phyloP scores from a whole-genome alignment of 2,888 invertebrate genomes.

The Philopedon plagiatum region DNA sequence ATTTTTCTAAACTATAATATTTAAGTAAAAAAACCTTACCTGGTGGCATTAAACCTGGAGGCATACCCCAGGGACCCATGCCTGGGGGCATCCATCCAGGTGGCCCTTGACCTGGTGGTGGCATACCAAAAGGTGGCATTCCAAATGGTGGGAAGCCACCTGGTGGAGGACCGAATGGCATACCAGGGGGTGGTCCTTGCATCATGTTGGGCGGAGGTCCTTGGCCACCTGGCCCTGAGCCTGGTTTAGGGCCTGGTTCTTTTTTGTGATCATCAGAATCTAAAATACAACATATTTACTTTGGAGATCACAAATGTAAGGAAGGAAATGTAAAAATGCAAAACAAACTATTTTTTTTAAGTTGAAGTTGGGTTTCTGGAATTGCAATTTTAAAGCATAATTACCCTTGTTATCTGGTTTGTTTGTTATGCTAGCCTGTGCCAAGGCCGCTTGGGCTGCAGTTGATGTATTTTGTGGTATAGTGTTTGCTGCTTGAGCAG shows the following conservation, averaged over 20 bases:
- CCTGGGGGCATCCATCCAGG: constrained; percentile 63
- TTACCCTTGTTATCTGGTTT: constrained; percentile 64
- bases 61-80: constrained; percentile 65
- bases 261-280: constrained; percentile 41
- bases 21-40: constrained; percentile 26
- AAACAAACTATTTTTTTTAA: no score
- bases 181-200: constrained; percentile 69
- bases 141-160: constrained; percentile 70
- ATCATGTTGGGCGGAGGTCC: constrained; percentile 60
- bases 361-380: no score
- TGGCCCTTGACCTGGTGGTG: constrained; percentile 74
- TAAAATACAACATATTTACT: no score
- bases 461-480: constrained; percentile 67
- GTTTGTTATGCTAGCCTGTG: constrained; percentile 67
- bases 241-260: constrained; percentile 21
- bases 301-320: no score
- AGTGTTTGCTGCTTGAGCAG: constrained; percentile 70
- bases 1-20: no score
- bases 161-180: constrained; percentile 74
- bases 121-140: constrained; percentile 77
- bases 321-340: no score
- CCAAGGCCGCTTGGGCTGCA: constrained; percentile 67
- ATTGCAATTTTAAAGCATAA: no score
- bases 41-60: constrained; percentile 69
- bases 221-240: constrained; percentile 47